Percentiles rank a stretch among this genome's conserved stretches.
Evolutionary conservation across 23 tunicate genomes (phyloP).

Genomic region (Clavelina lepadiformis): DNA sequence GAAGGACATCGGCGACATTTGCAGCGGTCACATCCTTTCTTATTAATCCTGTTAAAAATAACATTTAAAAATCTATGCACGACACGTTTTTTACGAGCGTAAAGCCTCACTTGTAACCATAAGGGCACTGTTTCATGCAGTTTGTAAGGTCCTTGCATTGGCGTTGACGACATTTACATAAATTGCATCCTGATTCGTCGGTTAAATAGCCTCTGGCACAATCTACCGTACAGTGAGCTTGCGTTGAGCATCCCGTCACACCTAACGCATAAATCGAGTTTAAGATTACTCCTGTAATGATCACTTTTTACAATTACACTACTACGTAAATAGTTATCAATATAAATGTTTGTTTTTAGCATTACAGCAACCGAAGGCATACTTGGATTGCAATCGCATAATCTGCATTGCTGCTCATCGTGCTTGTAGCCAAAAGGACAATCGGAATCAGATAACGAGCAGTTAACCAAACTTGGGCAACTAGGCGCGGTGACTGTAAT

Average conservation of each 20-base stretch:
- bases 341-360: not conserved
- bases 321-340: too few relatives aligned
- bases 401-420: constrained; percentile 22
- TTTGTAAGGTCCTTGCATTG: constrained; percentile 29
- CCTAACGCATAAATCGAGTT: constrained; percentile 8
- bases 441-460: constrained; percentile 28
- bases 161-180: constrained; percentile 31
- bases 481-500: constrained; percentile 6
- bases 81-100: not conserved
- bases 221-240: constrained; percentile 33
- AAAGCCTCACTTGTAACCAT: constrained; percentile 53
- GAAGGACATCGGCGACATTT: constrained; percentile 50
- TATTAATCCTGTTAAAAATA: constrained; percentile 31
- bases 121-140: constrained; percentile 65
- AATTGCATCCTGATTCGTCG: constrained; percentile 49
- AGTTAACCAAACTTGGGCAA: constrained; percentile 29
- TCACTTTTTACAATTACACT: too few relatives aligned
- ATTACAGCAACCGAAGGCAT: not conserved
- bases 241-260: constrained; percentile 20
- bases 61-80: not conserved
- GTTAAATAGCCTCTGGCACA: constrained; percentile 39
- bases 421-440: constrained; percentile 66
- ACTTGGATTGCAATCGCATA: constrained; percentile 51
- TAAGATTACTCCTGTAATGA: too few relatives aligned
- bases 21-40: constrained; percentile 65